phyloP scores from a whole-genome alignment of 2,797 vertebrate genomes.

The Limnodromus scolopaceus region DNA sequence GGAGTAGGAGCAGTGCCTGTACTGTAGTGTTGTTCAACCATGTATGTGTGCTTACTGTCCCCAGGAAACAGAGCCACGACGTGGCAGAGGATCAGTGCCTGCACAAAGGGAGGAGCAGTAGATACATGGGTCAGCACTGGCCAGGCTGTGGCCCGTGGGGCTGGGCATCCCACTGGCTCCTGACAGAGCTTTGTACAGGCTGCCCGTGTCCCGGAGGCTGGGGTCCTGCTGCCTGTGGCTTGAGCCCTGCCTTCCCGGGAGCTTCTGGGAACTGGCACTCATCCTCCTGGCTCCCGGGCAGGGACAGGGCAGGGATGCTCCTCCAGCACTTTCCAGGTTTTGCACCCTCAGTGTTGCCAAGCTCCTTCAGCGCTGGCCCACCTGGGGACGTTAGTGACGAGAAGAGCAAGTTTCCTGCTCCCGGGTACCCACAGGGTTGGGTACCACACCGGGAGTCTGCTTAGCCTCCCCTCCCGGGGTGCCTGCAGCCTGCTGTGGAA shows the following conservation, averaged over 20 bases:
- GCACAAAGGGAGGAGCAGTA: not conserved
- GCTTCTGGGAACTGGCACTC: not conserved
- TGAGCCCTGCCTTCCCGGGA: not conserved
- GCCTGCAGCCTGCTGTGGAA: not conserved
- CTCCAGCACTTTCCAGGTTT: not conserved
- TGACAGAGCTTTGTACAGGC: not conserved
- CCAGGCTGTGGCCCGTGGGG: not conserved
- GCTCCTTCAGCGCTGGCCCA: not conserved
- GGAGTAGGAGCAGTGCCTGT: not conserved
- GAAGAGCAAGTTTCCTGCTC: not conserved
- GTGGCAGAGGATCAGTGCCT: not conserved
- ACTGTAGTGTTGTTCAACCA: not conserved
- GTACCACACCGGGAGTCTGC: not conserved
- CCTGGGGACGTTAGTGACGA: rapidly evolving
- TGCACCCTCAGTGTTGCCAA: not conserved
- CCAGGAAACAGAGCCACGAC: not conserved
- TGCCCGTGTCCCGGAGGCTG: not conserved
- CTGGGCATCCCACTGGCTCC: not conserved
- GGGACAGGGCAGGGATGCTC: not conserved
- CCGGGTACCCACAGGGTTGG: too few relatives aligned
- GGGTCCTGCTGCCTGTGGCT: not conserved
- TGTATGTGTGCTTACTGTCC: not conserved
- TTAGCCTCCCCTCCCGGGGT: not conserved
- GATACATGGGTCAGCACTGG: not conserved
- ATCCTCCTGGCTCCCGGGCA: not conserved